These are phyloP conservation scores for Gracilinanus agilis DNA, from an alignment of 2,113 vertebrate genomes.

Conservation along the genomic window DNA sequence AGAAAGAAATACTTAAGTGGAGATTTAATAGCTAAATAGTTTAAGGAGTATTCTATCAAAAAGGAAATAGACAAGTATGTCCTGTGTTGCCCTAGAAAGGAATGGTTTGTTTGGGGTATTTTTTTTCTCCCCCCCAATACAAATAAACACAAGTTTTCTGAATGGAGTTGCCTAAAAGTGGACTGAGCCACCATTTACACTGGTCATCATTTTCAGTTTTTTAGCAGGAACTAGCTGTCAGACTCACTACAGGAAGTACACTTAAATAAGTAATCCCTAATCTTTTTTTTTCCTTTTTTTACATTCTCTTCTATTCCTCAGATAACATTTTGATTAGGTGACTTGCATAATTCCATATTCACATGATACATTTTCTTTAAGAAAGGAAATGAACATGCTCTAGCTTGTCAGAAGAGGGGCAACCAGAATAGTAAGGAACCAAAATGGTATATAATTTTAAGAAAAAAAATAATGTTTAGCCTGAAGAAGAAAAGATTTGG, in stretches of 20 bases:
- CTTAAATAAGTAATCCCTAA: not conserved
- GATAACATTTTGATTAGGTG: not conserved
- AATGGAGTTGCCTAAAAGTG: not conserved
- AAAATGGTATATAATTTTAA: not conserved
- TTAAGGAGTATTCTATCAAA: not conserved
- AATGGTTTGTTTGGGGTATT: not conserved
- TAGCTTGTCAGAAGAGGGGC: not conserved
- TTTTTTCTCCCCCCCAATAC: not conserved
- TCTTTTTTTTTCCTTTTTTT: not conserved
- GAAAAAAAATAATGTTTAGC: not conserved
- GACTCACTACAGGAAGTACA: not conserved
- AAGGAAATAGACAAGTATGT: not conserved
- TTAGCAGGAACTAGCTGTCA: not conserved
- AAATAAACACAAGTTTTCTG: not conserved
- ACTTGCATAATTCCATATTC: not conserved
- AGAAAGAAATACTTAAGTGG: not conserved
- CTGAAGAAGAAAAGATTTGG: not conserved
- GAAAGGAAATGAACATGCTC: not conserved
- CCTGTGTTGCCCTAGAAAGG: not conserved
- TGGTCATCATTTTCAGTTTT: not conserved
- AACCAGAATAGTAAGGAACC: not conserved
- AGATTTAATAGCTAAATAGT: not conserved
- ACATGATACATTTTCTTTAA: not conserved
- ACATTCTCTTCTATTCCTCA: not conserved
- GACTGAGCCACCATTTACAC: not conserved